These are phyloP conservation scores for Aleiodes leptofemur DNA, from an alignment of 2,888 invertebrate species.

Conservation along the genomic window DNA sequence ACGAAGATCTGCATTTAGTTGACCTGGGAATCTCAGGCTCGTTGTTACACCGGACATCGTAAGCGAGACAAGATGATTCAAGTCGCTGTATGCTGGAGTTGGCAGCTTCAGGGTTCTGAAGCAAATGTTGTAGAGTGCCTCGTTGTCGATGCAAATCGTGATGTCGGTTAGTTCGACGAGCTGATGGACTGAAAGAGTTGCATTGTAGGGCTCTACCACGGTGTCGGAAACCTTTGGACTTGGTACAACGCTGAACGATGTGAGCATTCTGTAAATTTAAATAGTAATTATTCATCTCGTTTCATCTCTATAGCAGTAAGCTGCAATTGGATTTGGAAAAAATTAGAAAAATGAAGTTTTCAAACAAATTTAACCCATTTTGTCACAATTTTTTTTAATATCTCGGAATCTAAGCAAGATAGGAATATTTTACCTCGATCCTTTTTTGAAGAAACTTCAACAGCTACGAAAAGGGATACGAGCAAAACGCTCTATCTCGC, in stretches of 20 bases:
- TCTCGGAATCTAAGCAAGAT: too few species aligned
- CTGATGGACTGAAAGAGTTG: conserved; percentile 77
- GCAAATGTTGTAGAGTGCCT: conserved; percentile 78
- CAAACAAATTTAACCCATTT: too few species aligned
- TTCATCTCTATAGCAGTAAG: background rate
- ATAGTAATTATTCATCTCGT: background rate
- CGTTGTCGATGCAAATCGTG: conserved; percentile 77
- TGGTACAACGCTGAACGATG: conserved; percentile 88
- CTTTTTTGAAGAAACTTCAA: too few species aligned
- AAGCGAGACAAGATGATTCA: conserved; percentile 78
- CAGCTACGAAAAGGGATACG: too few species aligned
- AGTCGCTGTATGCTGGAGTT: conserved; percentile 79
- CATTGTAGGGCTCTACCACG: conserved; percentile 78
- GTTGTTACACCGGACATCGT: conserved; percentile 84
- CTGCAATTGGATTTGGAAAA: background rate
- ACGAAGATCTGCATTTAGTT: conserved; percentile 93
- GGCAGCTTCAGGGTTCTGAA: conserved; percentile 76
- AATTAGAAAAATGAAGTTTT: too few species aligned
- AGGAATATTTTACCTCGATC: too few species aligned
- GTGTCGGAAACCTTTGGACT: conserved; percentile 83
- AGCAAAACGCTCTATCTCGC: too few species aligned
- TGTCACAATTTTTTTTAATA: too few species aligned
- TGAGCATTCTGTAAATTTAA: conserved; percentile 82
- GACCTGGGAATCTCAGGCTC: conserved; percentile 93
- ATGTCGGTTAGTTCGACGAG: conserved; percentile 78